Evolutionary conservation across 2,888 invertebrate genomes (phyloP), one percentile per base, ranked within the genome.

Genomic region (Ochropleura plecta): DNA sequence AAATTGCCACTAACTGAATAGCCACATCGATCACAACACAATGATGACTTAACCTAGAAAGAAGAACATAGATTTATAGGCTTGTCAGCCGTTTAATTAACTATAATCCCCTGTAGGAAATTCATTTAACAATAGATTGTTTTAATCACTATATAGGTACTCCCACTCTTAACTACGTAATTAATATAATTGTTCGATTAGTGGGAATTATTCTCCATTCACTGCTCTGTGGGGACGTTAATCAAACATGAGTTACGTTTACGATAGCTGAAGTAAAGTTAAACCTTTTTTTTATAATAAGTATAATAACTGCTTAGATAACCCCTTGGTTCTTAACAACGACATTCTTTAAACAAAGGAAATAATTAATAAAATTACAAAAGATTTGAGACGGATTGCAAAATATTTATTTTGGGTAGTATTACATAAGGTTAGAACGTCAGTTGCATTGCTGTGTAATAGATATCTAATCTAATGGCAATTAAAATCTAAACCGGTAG

Each of bases 401-500:
- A 85, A 87, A 90, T 86, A 80, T 87, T 85, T 88, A 89, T 88
- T 88, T 91, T 89, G 79, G 86, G 74, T 77, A 72, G 76, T 72
- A 81, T 91, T 89, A 89, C 83, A 88, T 90, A 89, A 90, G 81
- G 82, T 87, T 84, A 82, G 86, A 88, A 87, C 86, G 88, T 88
- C 87, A 84, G 88, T 86, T 86, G 89, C 89, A 86, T 84, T 91
- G 86, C 85, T 86, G 86, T 85, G 87, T 86, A 78, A 79, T 83
- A 87, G 72, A 88, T 86, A 88, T 88, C 88, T 92, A 91, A 92
- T 92, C 91, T 92, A 88, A 90, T 90, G 88, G 90, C 89, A 92
- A 92, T 93, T 92, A 92, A 90, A 90, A 91, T 92, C 90, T 91
- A 90, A 92, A 88, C 92, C 91, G 93, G 92, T 90, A 92, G 91